A percentile compares a stretch with the other conserved stretches of the same genome.
Conservation (phyloP, 1,140 invertebrate genomes). For the Adoxophyes honmai region DNA sequence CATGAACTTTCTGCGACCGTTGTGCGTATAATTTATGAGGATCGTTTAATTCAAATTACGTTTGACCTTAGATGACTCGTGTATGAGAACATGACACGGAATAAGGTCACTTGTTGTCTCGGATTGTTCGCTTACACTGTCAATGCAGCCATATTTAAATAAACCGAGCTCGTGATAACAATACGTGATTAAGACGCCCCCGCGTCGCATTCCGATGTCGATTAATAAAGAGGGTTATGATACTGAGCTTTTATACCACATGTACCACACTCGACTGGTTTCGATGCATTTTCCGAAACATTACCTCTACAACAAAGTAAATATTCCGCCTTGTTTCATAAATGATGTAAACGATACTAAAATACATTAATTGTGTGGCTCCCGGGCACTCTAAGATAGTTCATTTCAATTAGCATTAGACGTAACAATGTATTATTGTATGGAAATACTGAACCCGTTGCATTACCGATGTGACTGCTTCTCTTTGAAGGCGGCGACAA, state of each 20-base stretch:
- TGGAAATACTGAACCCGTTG: slow-evolving; percentile 54
- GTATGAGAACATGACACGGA: not conserved
- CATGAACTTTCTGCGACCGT: not conserved
- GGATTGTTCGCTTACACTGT: not conserved
- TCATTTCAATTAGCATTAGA: slow-evolving; percentile 46
- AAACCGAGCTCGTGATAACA: not conserved
- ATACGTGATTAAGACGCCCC: not conserved
- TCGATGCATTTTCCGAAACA: not conserved
- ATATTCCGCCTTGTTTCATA: not conserved
- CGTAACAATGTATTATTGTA: slow-evolving; percentile 61
- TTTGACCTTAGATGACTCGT: slow-evolving; percentile 1
- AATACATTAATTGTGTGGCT: slow-evolving; percentile 13
- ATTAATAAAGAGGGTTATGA: not conserved
- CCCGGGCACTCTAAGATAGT: slow-evolving; percentile 6
- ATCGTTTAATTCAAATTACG: slow-evolving; percentile 5
- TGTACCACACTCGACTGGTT: no score
- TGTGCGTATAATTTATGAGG: not conserved
- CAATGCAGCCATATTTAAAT: not conserved
- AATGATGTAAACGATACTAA: slow-evolving; percentile 6
- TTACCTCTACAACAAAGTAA: not conserved
- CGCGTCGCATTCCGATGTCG: not conserved
- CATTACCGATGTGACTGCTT: slow-evolving; percentile 24
- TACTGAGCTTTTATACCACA: no score
- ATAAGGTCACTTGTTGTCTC: slow-evolving; percentile 10
- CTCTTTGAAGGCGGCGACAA: slow-evolving; percentile 35